A percentile compares a stretch with the other conserved stretches of the same genome.
Conservation (phyloP, 2,113 vertebrate genomes). For the Dendropsophus ebraccatus region DNA sequence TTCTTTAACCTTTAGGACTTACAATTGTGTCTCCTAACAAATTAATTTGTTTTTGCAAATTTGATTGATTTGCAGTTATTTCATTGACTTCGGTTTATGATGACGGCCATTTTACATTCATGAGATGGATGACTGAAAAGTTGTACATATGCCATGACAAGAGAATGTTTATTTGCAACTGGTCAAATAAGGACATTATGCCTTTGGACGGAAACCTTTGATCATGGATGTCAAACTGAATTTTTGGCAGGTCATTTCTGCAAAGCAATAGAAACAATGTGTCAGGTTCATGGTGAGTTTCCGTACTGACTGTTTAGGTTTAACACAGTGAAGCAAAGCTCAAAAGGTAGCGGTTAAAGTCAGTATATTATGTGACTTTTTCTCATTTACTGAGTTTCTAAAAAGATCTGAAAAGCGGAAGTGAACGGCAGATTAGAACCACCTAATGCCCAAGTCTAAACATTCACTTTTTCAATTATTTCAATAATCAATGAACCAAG, state of each 20-base stretch:
- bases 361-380: constrained; percentile 4
- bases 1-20: no score
- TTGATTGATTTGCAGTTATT: no score
- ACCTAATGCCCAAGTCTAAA: not conserved
- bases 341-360: constrained; percentile 32
- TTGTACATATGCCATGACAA: not conserved
- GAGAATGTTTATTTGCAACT: constrained; percentile 33
- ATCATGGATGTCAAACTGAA: constrained; percentile 15
- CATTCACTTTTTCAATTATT: not conserved
- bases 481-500: not conserved
- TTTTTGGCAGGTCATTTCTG: constrained; percentile 60
- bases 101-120: not conserved
- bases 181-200: constrained; percentile 44
- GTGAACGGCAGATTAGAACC: constrained; percentile 23
- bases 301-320: constrained; percentile 28
- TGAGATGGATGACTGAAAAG: constrained; percentile 3
- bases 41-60: no score
- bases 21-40: no score
- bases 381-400: not conserved
- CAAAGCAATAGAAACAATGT: constrained; percentile 54
- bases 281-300: constrained; percentile 58
- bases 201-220: constrained; percentile 33
- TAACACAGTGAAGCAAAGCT: not conserved
- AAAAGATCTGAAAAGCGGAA: not conserved
- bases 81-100: no score